Conservation (phyloP, 2,888 invertebrate genomes). For the Amiota mariae region DNA sequence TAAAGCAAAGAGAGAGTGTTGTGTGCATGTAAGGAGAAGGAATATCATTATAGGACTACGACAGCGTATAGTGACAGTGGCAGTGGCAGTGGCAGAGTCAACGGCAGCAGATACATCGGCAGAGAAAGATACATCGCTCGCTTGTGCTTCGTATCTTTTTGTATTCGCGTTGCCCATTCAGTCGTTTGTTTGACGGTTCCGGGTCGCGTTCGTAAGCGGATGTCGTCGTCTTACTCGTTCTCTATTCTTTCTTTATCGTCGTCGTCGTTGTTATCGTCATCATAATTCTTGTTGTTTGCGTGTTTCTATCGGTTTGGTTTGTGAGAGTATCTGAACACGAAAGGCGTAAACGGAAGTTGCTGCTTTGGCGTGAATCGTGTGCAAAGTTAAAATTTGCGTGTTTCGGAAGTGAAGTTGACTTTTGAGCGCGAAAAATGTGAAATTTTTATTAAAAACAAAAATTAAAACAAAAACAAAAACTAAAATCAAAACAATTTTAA, state of each 20-base stretch:
- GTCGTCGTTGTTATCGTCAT: no score
- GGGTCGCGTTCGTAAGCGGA: conserved; percentile 56
- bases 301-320: no score
- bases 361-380: neutral
- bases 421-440: no score
- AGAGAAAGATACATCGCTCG: conserved; percentile 34
- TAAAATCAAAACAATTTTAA: neutral
- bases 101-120: conserved; percentile 32
- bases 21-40: no score
- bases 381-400: neutral
- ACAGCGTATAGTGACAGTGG: conserved; percentile 24
- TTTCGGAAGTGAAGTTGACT: no score
- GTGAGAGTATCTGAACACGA: no score
- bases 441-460: no score
- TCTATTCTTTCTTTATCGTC: no score
- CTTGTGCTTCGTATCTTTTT: neutral
- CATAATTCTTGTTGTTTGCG: no score
- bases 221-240: conserved; percentile 29
- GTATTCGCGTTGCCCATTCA: conserved; percentile 36
- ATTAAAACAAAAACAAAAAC: neutral
- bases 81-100: conserved; percentile 21
- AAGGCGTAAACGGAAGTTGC: no score
- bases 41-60: conserved; percentile 5
- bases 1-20: neutral
- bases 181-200: conserved; percentile 60